A percentile compares a stretch with the other conserved stretches of the same genome.
phyloP scores from a whole-genome alignment of 2,888 invertebrate species.

The Herminia tarsipennalis region DNA sequence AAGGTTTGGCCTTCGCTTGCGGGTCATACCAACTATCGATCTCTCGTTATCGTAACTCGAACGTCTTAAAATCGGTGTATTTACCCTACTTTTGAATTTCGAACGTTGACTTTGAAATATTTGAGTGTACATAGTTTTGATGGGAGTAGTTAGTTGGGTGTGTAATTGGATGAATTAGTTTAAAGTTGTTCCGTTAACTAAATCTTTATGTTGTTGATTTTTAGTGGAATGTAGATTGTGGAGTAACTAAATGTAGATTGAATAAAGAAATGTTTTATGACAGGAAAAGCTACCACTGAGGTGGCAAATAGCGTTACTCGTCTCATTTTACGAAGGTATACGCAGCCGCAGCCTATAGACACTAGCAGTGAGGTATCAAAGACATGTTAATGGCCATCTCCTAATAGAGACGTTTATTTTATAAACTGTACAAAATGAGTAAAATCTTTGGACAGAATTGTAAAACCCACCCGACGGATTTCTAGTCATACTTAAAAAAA shows the following conservation, averaged over 20 bases:
- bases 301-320: no score
- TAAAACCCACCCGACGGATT: no score
- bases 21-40: slow-evolving; percentile 52
- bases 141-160: slow-evolving; percentile 19
- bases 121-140: slow-evolving; percentile 24
- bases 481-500: neutral
- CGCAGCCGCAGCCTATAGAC: no score
- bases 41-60: slow-evolving; percentile 50
- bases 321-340: no score
- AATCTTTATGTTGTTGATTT: slow-evolving; percentile 8
- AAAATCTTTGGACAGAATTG: no score
- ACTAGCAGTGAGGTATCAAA: no score
- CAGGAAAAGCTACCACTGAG: neutral
- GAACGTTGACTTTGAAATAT: slow-evolving; percentile 35
- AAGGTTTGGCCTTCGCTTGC: slow-evolving; percentile 66
- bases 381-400: no score
- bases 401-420: no score
- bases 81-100: slow-evolving; percentile 54
- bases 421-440: no score
- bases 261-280: neutral
- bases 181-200: slow-evolving; percentile 28
- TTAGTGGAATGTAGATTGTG: slow-evolving; percentile 8
- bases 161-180: slow-evolving; percentile 38
- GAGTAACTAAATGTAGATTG: slow-evolving; percentile 7
- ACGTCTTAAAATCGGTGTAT: slow-evolving; percentile 51